Evolutionary conservation across 2,113 vertebrate species (phyloP), one percentile per base, ranked within the genome.

Genomic region (Lophochroa leadbeateri): DNA sequence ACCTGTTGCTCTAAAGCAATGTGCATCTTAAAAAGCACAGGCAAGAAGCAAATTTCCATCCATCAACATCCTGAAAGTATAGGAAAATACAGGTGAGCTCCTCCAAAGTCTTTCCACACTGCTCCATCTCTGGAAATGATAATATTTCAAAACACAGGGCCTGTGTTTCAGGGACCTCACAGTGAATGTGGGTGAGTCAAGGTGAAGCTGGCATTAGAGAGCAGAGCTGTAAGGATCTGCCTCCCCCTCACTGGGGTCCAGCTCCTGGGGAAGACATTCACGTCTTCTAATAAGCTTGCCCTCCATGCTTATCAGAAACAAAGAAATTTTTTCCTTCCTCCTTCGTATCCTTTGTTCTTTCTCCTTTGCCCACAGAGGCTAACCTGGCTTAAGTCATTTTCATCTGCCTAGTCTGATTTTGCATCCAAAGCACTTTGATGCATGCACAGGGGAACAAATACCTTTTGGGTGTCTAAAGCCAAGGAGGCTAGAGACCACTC

Each of bases 141-240:
- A 33, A 11, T 20, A 29, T 21, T 50, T 39, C 39, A 17, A 9
- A 24, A 28, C 23, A 39, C 6, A 17, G 23, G 18, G 37, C 10
- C 24, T 17, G 15, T 2, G 5, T 43, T 75, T 55, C 53, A 41
- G 46, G n/a, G 33, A 24, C 14, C 39, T 33, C 83, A 41, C 31
- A 37, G 47, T 1, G 6, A 55, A 16, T 0, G 3, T 2, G 23
- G 21, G 23, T 0, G 2, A 58, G 35, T 12, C 9, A 13, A 31
- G 41, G 55, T 31, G 41, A 64, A 35, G 60, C 24, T 53, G 52
- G 39, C 37, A 7, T 17, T 13, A 25, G 41, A 10, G 11, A 17
- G n/a, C 44, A 70, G 47, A 69, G 63, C 63, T 12, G 35, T 47
- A 35, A 39, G 35, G 64, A 37, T 18, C 41, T 43, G 41, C 39